Base-by-base conservation (phyloP, 2,888 invertebrate species). In the Hydroisotoma schaefferi region DNA sequence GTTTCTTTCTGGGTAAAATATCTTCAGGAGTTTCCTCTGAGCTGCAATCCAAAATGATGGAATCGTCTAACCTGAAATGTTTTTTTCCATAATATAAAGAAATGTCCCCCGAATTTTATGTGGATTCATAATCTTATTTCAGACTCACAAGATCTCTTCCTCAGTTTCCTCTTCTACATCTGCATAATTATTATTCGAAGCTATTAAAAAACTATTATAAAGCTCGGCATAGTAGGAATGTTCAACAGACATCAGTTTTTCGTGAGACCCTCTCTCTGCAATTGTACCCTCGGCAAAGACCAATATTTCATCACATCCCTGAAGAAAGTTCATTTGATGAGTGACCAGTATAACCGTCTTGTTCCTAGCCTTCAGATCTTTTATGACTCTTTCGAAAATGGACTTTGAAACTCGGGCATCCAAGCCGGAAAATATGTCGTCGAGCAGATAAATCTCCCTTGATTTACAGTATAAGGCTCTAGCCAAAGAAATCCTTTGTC, bases 291-390 rank as follows among this genome's bases (percentile, higher is more conserved):
- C 80, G 55, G 79, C 79, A 77, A 85, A 77, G 62, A 82, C 79
- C 33, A 83, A 75, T 29, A 85, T 80, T 59, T 80, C 77, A 75
- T 84, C 81, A 74, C 84, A 85, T 52, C 80, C 77, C 58, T 77
- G 77, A 57, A 85, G 73, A 75, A 81, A 81, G 81, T 84, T 82
- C 18, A 83, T 75, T 72, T 85, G 83, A 75, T 84, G 83, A 1
- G 84, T 85, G 28, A 84, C 83, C 29, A 85, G 77, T 8, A 85
- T 74, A 33, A 82, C 76, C 1, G 82, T 81, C 74, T 83, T 83
- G 37, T 76, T 73, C 18, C 61, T 47, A 51, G 77, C 75, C 51
- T 77, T 76, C 22, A 85, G 74, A 26, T 77, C 78, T 8, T 77
- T 73, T 46, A 84, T 80, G 57, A 81, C 81, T 70, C 77, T 76